Base-by-base conservation (phyloP, 2,888 invertebrate genomes). In the Tetragonula carbonaria region DNA sequence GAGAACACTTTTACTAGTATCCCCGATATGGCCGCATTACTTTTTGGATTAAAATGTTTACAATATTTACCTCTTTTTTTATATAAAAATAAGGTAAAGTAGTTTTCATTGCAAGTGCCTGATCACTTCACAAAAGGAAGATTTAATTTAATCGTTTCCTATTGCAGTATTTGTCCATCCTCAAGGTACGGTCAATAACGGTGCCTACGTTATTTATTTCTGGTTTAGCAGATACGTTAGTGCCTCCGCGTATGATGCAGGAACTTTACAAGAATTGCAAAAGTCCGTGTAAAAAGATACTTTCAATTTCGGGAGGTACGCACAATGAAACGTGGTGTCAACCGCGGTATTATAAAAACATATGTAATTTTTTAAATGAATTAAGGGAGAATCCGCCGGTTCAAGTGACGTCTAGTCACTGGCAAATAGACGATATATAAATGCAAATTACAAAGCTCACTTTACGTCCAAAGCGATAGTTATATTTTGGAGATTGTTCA, bases 1-100 rank as follows among this genome's bases (percentile, higher is more conserved):
- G 99, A 99, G 95, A 99, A 99, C 94, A 99, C 99, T 4, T 99
- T 99, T 93, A 98, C 98, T 6, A 98, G 97, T 94, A 98, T 99
- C 94, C 98, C 98, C 55, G 98, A 98, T 87, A 98, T 99, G 97
- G 98, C 98, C 28, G 96, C 96, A 90, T 96, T 97, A 84, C 95
- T 99, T 89, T 96, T 99, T 88, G 97, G 97, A 93, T 96, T 97
- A 95, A 96, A 95, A 91, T 95, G 97, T 89, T 93, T 98, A 80
- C 95, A 96, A 86, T 97, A 97, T 95, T 95, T 99, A 89, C 99
- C 99, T 84, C 95, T 96, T 89, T 96, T 97, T 95, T 97, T 97
- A 94, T 98, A 97, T 95, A 99, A 99, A 95, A 99, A 98, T 95
- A 97, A 98, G 96, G 98, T 98, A 57, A 62, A 74, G 6, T 68